Conservation (phyloP, 2,113 vertebrate species). For the Blennius ocellaris region DNA sequence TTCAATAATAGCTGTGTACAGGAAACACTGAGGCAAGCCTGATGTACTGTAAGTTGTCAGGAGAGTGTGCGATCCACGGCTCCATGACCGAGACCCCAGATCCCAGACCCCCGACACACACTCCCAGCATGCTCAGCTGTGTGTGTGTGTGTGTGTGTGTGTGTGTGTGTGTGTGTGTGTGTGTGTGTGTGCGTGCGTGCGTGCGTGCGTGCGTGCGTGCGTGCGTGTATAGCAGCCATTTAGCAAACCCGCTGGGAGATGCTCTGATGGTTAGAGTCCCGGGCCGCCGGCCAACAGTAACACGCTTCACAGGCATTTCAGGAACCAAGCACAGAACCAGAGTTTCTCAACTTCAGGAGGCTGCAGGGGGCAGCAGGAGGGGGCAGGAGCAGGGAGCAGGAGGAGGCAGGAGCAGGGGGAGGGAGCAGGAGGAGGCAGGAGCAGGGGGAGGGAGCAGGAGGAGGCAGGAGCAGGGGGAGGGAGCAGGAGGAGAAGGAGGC, state of each 20-base stretch:
- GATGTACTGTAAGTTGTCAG: conserved; percentile 17
- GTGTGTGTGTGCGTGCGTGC: too few relatives aligned
- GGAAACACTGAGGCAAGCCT: conserved; percentile 33
- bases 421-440: too few relatives aligned
- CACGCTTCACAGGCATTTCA: conserved; percentile 64
- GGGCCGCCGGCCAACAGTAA: conserved; percentile 77
- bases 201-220: too few relatives aligned
- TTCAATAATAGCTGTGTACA: conserved; percentile 47
- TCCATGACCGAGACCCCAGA: neutral
- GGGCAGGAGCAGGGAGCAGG: too few relatives aligned
- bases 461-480: too few relatives aligned
- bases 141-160: too few relatives aligned
- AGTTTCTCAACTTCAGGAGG: conserved; percentile 19
- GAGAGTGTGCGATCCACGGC: neutral
- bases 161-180: too few relatives aligned
- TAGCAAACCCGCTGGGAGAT: conserved; percentile 56
- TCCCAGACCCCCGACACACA: neutral
- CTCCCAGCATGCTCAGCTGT: too few relatives aligned
- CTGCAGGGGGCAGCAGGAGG: conserved; percentile 37
- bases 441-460: too few relatives aligned
- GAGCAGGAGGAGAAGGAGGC: too few relatives aligned
- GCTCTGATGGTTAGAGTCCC: conserved; percentile 72
- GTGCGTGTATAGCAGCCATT: conserved; percentile 68
- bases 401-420: neutral
- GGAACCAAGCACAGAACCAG: conserved; percentile 27